Conservation (phyloP, 2,888 invertebrate species). For the Hecatera dysodea region DNA sequence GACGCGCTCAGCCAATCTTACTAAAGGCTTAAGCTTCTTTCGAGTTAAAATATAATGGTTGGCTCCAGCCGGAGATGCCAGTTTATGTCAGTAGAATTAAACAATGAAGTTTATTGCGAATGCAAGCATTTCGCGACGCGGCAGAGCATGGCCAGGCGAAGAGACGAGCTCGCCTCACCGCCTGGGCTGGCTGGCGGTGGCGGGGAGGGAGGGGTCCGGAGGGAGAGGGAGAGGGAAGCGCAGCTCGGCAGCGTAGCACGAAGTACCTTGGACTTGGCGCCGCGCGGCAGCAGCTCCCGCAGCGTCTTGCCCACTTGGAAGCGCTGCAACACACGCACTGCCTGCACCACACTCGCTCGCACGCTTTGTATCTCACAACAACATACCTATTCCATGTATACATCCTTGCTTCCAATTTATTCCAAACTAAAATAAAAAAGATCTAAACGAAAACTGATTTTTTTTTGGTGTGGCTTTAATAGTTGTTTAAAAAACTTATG, state of each 20-base stretch:
- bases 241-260: background rate
- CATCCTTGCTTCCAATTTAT: background rate
- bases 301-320: conserved; percentile 79
- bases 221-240: too few relatives aligned
- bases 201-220: background rate
- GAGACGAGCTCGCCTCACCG: background rate
- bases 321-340: conserved; percentile 83
- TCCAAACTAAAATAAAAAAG: background rate
- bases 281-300: conserved; percentile 80
- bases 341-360: conserved; percentile 62
- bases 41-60: conserved; percentile 2
- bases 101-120: background rate
- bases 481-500: background rate
- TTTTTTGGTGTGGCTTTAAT: background rate
- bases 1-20: too few relatives aligned
- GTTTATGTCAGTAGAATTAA: background rate
- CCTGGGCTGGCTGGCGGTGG: background rate
- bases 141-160: background rate
- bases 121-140: conserved; percentile 3
- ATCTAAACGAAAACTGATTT: background rate
- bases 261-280: conserved; percentile 83
- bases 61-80: conserved; percentile 14
- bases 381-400: background rate
- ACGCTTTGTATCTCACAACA: background rate
- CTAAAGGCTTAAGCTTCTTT: background rate